These are phyloP conservation scores for Periophthalmodon schlosseri DNA, from an alignment of 2,113 vertebrate genomes.

Conservation along the genomic window DNA sequence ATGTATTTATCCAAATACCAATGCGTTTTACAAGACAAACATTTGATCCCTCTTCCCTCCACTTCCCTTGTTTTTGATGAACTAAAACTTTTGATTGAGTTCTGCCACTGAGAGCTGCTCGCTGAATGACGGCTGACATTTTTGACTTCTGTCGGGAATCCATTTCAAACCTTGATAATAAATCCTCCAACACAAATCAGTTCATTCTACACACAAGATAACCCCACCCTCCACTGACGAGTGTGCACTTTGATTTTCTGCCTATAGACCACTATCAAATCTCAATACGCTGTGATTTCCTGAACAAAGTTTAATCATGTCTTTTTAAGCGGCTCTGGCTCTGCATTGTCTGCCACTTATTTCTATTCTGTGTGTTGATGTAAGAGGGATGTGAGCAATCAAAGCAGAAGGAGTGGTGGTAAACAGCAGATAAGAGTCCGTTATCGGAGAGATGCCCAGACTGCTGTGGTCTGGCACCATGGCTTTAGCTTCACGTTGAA, in stretches of 20 bases:
- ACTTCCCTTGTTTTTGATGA: background rate
- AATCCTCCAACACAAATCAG: slow-evolving; percentile 20
- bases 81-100: slow-evolving; percentile 26
- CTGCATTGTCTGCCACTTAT: slow-evolving; percentile 12
- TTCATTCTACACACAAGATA: background rate
- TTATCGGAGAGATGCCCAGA: slow-evolving; percentile 14
- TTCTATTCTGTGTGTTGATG: slow-evolving; percentile 34
- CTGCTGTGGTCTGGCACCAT: slow-evolving; percentile 17
- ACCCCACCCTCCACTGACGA: background rate
- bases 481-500: slow-evolving; percentile 5
- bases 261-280: slow-evolving; percentile 5
- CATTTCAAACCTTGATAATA: slow-evolving; percentile 9
- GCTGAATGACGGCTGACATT: slow-evolving; percentile 9
- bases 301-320: slow-evolving; percentile 42
- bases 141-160: slow-evolving; percentile 16
- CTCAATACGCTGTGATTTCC: slow-evolving; percentile 29
- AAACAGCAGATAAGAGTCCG: slow-evolving; percentile 41
- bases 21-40: background rate
- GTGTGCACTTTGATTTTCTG: slow-evolving; percentile 5
- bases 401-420: slow-evolving; percentile 24
- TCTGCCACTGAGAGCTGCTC: background rate
- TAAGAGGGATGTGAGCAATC: slow-evolving; percentile 33
- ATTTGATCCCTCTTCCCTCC: background rate
- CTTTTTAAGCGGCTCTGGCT: slow-evolving; percentile 21
- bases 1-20: background rate